Evolutionary conservation across 2,888 invertebrate species (phyloP).

Genomic region (Phalera bucephala): DNA sequence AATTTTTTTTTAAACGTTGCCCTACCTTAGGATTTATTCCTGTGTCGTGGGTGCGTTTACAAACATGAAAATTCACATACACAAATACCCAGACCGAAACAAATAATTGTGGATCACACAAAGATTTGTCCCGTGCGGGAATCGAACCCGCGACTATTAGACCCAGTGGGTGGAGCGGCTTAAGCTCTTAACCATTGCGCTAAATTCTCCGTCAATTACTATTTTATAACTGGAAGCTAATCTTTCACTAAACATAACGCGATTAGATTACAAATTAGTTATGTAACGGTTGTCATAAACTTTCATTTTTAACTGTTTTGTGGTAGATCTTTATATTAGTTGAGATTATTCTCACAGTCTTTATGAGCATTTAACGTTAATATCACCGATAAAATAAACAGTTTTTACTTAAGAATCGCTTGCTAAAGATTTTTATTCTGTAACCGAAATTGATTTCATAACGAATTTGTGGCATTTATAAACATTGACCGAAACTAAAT

Average conservation of each 20-base stretch:
- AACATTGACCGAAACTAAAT: too few species aligned
- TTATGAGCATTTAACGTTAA: neutral
- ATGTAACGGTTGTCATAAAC: neutral
- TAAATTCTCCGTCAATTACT: too few species aligned
- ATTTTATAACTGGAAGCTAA: neutral
- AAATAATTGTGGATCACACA: too few species aligned
- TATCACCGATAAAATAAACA: neutral
- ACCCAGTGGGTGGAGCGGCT: too few species aligned
- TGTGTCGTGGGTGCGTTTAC: too few species aligned
- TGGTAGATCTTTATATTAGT: neutral
- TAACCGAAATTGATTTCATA: neutral
- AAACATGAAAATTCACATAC: too few species aligned
- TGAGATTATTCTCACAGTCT: neutral
- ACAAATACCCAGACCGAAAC: too few species aligned
- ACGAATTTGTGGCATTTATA: too few species aligned
- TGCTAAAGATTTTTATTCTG: neutral
- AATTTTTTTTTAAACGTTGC: neutral
- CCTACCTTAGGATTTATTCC: too few species aligned
- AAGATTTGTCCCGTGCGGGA: too few species aligned
- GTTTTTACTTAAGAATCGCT: neutral
- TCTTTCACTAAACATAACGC: neutral
- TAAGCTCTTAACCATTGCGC: too few species aligned
- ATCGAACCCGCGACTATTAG: too few species aligned
- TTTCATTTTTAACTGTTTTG: neutral
- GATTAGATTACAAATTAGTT: conserved; percentile 2